Evolutionary conservation across 2,888 invertebrate genomes (phyloP), one percentile per base, ranked within the genome.

Genomic region (Choristoneura rosaceana): DNA sequence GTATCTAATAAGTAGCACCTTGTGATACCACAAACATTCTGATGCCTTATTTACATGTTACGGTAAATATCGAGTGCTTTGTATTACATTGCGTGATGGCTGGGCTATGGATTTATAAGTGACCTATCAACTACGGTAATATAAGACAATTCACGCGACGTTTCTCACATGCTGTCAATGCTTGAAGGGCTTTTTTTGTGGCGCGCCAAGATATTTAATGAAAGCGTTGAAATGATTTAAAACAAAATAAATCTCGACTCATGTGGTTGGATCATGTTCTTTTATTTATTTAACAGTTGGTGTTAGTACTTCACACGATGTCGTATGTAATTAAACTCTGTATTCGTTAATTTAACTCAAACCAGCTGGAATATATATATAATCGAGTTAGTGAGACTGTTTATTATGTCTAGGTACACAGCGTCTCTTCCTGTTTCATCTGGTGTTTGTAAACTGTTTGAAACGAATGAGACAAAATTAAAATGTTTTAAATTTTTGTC

Each of bases 1-100:
- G 71, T 77, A 74, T 80, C 77, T 79, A 82, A 83, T 81, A 79
- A 78, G 86, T 84, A 86, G 84, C 84, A 81, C 82, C 55, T 55
- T 83, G n/a, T 47, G 47, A 47, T n/a, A 47, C 47, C 47, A 47
- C 47, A 47, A 47, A n/a, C n/a, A 47, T 3, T 47, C 47, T n/a
- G 47, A 47, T 43, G 43, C 43, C 43, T 43, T 43, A 43, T 12
- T 12, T 12, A 38, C 3, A 43, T 43, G 43, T 3, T 12, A 12
- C 12, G 12, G 43, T 43, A 43, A 1, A 43, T 43, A 43, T 43
- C 12, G 43, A 10, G 43, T 43, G 43, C 10, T 4, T 43, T 4
- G 43, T 12, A 3, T 43, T 43, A 43, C 43, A 43, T 43, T 43
- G 43, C 43, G 10, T 12, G 12, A 12, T 12, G 4, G 12, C 12